A percentile compares a stretch with the other conserved stretches of the same genome.
Conservation (phyloP, 2,888 invertebrate species). For the Blera fallax region DNA sequence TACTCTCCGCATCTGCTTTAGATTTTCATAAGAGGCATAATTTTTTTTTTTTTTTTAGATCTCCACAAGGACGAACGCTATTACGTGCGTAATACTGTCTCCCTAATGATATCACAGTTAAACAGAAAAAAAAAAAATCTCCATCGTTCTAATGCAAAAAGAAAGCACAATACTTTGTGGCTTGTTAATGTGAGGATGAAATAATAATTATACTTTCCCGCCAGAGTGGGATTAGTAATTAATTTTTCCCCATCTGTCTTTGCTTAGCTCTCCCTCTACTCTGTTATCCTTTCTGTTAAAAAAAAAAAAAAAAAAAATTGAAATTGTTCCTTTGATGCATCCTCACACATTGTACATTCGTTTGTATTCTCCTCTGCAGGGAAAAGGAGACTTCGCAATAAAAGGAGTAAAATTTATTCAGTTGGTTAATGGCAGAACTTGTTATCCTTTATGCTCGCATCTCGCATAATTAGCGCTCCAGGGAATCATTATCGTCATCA, state of each 20-base stretch:
- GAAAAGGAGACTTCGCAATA: constrained; percentile 1
- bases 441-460: constrained; percentile 71
- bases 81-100: background rate
- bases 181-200: constrained; percentile 53
- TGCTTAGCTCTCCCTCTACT: background rate
- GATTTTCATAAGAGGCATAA: background rate
- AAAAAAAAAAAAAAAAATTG: background rate
- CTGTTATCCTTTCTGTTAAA: background rate
- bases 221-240: constrained; percentile 63
- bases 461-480: constrained; percentile 67
- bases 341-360: constrained; percentile 24
- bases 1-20: background rate
- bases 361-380: background rate
- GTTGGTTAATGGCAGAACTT: constrained; percentile 65
- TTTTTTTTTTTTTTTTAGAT: background rate
- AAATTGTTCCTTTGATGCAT: constrained; percentile 43
- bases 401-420: constrained; percentile 64
- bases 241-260: constrained; percentile 37
- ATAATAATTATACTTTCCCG: constrained; percentile 54
- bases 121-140: background rate
- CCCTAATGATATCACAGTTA: constrained; percentile 7
- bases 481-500: constrained; percentile 68
- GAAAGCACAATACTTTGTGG: constrained; percentile 46
- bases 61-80: background rate
- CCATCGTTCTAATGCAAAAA: background rate